Evolutionary conservation across 2,113 vertebrate species (phyloP).

Genomic region (Prolemur simus): DNA sequence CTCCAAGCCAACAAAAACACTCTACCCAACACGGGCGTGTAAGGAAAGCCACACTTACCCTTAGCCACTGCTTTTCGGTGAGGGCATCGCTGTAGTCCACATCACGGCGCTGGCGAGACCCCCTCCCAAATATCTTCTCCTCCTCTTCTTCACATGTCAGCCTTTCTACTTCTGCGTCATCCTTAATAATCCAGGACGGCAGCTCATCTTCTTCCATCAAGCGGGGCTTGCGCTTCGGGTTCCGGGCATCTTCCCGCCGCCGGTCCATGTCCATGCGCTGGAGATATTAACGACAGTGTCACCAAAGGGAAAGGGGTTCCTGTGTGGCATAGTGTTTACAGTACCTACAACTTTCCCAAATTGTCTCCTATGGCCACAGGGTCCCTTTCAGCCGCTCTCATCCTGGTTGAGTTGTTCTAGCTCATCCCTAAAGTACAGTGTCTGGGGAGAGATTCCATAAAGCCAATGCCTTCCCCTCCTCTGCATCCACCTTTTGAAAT

Average conservation of each 20-base stretch:
- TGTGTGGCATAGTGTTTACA: rapidly evolving
- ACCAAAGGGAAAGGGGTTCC: not conserved
- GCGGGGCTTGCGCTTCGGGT: constrained; percentile 95
- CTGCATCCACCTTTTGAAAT: not conserved
- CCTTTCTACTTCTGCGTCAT: constrained; percentile 97
- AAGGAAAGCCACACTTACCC: constrained; percentile 82
- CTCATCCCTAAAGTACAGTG: not conserved
- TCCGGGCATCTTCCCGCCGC: constrained; percentile 95
- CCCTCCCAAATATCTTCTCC: constrained; percentile 97
- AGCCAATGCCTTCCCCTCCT: not conserved
- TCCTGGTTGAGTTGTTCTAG: not conserved
- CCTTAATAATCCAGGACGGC: constrained; percentile 98
- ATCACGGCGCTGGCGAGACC: constrained; percentile 95
- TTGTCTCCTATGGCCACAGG: not conserved
- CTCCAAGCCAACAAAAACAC: not conserved
- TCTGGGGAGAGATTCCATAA: not conserved
- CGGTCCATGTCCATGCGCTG: constrained; percentile 98
- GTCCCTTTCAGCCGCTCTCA: not conserved
- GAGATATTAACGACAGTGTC: not conserved
- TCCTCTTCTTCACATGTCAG: constrained; percentile 97
- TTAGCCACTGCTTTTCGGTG: constrained; percentile 98
- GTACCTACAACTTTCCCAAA: not conserved
- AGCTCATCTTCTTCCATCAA: constrained; percentile 98
- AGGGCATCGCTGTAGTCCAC: constrained; percentile 98
- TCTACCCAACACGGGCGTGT: not conserved